Percentiles rank a stretch among this genome's conserved stretches.
These are phyloP conservation scores for Melinaea menophilus DNA, from an alignment of 2,888 invertebrate species.

Conservation along the genomic window DNA sequence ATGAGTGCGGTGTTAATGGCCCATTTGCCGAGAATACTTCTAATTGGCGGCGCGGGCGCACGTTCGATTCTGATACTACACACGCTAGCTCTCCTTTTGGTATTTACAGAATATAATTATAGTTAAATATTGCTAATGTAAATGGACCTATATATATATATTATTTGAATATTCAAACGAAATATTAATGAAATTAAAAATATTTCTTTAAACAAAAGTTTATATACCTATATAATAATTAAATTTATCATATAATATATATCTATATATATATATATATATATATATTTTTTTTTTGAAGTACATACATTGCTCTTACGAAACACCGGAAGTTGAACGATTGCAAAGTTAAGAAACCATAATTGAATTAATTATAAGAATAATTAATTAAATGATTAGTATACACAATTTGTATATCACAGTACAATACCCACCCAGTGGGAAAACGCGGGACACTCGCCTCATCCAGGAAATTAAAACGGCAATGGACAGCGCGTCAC, in stretches of 20 bases:
- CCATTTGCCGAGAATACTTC: constrained; percentile 22
- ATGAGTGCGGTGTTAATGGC: constrained; percentile 21
- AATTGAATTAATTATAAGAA: neutral
- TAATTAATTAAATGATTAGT: neutral
- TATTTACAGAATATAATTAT: neutral
- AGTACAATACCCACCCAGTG: constrained; percentile 24
- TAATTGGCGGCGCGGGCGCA: constrained; percentile 30
- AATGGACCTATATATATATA: no score
- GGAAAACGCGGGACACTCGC: constrained; percentile 48
- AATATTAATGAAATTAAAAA: no score
- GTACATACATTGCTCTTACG: no score
- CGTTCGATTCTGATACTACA: constrained; percentile 22
- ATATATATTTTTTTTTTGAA: no score
- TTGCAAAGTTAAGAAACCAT: no score
- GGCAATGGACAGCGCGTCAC: constrained; percentile 46
- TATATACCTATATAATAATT: no score
- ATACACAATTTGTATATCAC: neutral
- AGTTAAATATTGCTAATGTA: neutral
- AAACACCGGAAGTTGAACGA: no score
- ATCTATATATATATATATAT: no score
- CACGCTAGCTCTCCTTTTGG: constrained; percentile 19
- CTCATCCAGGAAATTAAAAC: constrained; percentile 72
- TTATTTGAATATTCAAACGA: no score
- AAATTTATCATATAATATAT: no score
- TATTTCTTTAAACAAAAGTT: no score